Base-by-base conservation (phyloP, 2,113 vertebrate genomes). In the Dasyornis broadbenti region DNA sequence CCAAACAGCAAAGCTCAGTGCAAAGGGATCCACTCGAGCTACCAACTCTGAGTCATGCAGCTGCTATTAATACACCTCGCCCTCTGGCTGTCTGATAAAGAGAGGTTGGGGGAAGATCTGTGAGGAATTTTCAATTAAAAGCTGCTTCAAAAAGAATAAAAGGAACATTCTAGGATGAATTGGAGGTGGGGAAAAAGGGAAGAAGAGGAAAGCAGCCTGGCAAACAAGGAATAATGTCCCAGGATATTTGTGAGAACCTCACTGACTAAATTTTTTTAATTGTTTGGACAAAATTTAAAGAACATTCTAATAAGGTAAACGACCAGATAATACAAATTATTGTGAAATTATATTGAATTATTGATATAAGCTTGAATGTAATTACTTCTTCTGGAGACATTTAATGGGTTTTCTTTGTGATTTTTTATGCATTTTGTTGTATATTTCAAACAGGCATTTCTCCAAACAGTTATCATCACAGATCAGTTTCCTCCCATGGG, bases 41-140 rank as follows among this genome's bases (percentile, higher is more conserved):
- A 63, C 89, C 82, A 56, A 4, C 73, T 87, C 90, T 89, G 95
- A 95, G 85, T 96, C 97, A 96, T 53, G 87, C 92, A 52, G 89
- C 87, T 86, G 66, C 91, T 96, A 96, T 97, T 96, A 97, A 97
- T 97, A 96, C 86, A 89, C 75, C 71, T 93, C 57, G 6, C 81
- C 79, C 80, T 92, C 86, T 54, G 86, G 82, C 94, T 80, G 92
- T 14, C 70, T 93, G 95, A 91, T 96, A 93, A 88, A 82, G 86
- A 39, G 89, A 85, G 70, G 59, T 9, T 82, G 80, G 57, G 65
- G 85, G 33, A 90, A 95, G 76, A 95, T 77, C 44, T 82, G 39
- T 64, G 69, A 89, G 82, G 76, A 93, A 78, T 94, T 92, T 94
- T 92, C 83, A 91, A 78, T 92, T 82, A 82, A 89, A 82, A 86